phyloP scores from a whole-genome alignment of 2,113 vertebrate genomes.

The Lucifuga dentata region DNA sequence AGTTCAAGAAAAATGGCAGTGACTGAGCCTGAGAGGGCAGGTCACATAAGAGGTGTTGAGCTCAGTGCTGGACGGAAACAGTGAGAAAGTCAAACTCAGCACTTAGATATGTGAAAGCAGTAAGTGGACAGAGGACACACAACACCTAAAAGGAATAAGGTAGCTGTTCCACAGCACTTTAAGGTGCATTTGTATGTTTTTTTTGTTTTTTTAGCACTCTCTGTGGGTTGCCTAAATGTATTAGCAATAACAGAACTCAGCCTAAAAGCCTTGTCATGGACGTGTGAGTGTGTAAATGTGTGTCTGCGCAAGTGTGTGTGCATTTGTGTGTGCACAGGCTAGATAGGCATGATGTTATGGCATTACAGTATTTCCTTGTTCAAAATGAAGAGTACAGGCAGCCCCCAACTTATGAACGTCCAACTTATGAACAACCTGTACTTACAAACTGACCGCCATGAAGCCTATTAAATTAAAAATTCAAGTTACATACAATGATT shows the following conservation, averaged over 20 bases:
- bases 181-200: conserved; percentile 32
- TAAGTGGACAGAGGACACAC: conserved; percentile 51
- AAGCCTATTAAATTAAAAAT: no score
- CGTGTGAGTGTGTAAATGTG: neutral
- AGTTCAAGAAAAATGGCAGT: conserved; percentile 26
- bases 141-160: conserved; percentile 31
- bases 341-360: no score
- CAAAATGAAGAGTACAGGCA: no score
- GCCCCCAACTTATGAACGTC: no score
- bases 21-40: neutral
- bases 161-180: conserved; percentile 29
- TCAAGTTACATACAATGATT: no score
- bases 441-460: no score
- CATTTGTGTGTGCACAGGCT: no score
- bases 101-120: conserved; percentile 52
- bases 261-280: neutral
- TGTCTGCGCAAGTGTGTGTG: neutral
- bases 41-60: conserved; percentile 32
- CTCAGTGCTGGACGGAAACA: conserved; percentile 33
- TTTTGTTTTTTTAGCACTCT: conserved; percentile 30
- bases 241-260: neutral
- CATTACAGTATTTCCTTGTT: no score
- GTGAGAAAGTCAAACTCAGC: conserved; percentile 63
- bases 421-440: no score
- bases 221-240: conserved; percentile 17